phyloP scores from a whole-genome alignment of 2,797 vertebrate genomes.

The Crenichthys baileyi region DNA sequence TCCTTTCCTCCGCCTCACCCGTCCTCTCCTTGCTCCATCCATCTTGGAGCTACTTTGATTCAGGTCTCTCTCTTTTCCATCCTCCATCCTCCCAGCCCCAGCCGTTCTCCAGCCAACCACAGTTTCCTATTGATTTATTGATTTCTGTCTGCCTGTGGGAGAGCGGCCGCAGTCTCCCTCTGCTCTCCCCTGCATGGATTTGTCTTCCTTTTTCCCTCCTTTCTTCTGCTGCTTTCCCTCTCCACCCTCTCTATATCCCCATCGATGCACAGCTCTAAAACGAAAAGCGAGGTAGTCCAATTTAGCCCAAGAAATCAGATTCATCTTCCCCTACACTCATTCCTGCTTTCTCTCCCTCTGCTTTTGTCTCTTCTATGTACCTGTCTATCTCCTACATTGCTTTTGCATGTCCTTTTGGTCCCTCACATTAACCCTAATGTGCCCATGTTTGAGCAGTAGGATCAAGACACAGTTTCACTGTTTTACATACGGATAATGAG shows the following conservation, averaged over 20 bases:
- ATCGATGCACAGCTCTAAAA: conserved; percentile 84
- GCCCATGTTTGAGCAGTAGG: conserved; percentile 4
- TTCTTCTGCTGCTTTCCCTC: conserved; percentile 68
- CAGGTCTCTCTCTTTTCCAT: conserved; percentile 86
- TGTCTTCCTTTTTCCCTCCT: conserved; percentile 85
- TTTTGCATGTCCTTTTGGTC: conserved; percentile 42
- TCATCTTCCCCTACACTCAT: conserved; percentile 73
- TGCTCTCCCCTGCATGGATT: conserved; percentile 90
- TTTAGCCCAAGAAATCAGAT: conserved; percentile 83
- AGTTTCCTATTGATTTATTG: conserved; percentile 99
- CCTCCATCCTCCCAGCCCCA: conserved; percentile 81
- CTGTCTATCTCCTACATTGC: conserved; percentile 51
- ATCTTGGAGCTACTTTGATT: conserved; percentile 92
- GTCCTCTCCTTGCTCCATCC: conserved; percentile 87
- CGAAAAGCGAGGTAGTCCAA: conserved; percentile 88
- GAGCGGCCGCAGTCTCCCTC: conserved; percentile 90
- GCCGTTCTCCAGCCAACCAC: conserved; percentile 94
- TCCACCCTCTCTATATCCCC: conserved; percentile 83
- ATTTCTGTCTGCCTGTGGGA: conserved; percentile 94
- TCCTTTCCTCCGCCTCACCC: conserved; percentile 48
- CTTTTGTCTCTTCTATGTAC: conserved; percentile 47
- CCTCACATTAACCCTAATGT: conserved; percentile 12
- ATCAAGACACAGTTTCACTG: not conserved
- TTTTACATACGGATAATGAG: not conserved
- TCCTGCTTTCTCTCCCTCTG: conserved; percentile 51